Percentiles rank a stretch among this genome's conserved stretches.
phyloP scores from a whole-genome alignment of 2,797 vertebrate genomes.

The Thalassophryne amazonica region DNA sequence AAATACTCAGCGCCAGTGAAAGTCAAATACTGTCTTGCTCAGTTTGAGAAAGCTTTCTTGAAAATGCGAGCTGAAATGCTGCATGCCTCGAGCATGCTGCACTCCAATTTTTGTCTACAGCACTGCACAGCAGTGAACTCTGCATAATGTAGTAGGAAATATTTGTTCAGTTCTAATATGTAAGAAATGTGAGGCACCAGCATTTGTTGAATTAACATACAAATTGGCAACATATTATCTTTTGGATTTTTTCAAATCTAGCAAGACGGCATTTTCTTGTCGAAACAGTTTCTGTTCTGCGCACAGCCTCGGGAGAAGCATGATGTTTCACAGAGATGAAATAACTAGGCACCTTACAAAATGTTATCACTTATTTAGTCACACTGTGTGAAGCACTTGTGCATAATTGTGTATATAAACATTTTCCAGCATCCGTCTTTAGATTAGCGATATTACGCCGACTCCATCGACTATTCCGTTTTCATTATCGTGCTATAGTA shows the following conservation, averaged over 20 bases:
- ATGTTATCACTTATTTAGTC: constrained; percentile 67
- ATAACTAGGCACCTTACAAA: constrained; percentile 60
- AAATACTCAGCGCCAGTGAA: constrained; percentile 58
- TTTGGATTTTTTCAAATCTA: constrained; percentile 45
- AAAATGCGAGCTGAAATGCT: constrained; percentile 60
- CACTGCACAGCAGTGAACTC: constrained; percentile 33
- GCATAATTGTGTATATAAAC: constrained; percentile 57
- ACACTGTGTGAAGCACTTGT: constrained; percentile 48
- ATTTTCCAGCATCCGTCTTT: constrained; percentile 46
- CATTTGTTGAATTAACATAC: constrained; percentile 72
- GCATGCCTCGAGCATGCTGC: constrained; percentile 54
- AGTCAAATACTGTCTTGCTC: constrained; percentile 67
- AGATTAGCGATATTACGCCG: constrained; percentile 42
- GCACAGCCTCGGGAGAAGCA: constrained; percentile 10
- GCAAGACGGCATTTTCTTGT: constrained; percentile 54
- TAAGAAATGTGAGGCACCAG: constrained; percentile 50
- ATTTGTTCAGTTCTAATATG: constrained; percentile 71
- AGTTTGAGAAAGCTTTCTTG: constrained; percentile 54
- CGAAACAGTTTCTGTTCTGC: constrained; percentile 49
- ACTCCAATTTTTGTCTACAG: constrained; percentile 48
- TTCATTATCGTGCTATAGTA: constrained; percentile 33
- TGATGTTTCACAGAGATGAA: constrained; percentile 62
- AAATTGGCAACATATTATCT: constrained; percentile 73
- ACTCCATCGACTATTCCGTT: constrained; percentile 33
- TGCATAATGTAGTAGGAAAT: constrained; percentile 51